phyloP scores from a whole-genome alignment of 2,797 vertebrate genomes.

The Macropus fuliginosus region DNA sequence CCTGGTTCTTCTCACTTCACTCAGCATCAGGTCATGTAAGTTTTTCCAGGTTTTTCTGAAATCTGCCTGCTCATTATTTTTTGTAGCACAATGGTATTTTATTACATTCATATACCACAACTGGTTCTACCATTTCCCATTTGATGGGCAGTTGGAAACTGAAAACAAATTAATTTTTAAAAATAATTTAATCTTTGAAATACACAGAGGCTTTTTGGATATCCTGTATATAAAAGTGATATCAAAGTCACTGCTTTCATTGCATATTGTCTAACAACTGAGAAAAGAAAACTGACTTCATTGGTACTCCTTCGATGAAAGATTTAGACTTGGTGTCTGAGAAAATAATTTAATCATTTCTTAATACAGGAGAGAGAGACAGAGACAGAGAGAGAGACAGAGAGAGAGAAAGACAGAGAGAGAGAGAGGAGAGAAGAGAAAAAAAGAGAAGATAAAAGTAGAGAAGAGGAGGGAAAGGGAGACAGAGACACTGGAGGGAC shows the following conservation, averaged over 20 bases:
- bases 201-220: neutral
- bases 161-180: too few relatives aligned
- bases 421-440: neutral
- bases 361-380: neutral
- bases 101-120: too few relatives aligned
- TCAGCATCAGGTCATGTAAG: too few relatives aligned
- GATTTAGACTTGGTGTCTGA: neutral
- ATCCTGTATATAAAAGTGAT: neutral
- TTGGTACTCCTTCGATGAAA: slow-evolving; percentile 21
- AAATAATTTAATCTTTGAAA: slow-evolving; percentile 26
- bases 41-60: too few relatives aligned
- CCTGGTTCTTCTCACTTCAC: too few relatives aligned
- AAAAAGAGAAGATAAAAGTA: neutral
- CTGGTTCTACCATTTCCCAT: too few relatives aligned
- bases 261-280: slow-evolving; percentile 22
- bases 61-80: too few relatives aligned
- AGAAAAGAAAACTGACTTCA: slow-evolving; percentile 47
- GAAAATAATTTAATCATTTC: slow-evolving; percentile 59
- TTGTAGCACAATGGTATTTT: too few relatives aligned
- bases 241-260: neutral
- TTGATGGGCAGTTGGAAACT: too few relatives aligned
- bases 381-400: too few relatives aligned
- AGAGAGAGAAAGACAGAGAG: too few relatives aligned
- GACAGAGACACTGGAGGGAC: neutral
- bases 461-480: neutral